phyloP scores from a whole-genome alignment of 2,888 invertebrate species.

The Himalopsyche tibetana region DNA sequence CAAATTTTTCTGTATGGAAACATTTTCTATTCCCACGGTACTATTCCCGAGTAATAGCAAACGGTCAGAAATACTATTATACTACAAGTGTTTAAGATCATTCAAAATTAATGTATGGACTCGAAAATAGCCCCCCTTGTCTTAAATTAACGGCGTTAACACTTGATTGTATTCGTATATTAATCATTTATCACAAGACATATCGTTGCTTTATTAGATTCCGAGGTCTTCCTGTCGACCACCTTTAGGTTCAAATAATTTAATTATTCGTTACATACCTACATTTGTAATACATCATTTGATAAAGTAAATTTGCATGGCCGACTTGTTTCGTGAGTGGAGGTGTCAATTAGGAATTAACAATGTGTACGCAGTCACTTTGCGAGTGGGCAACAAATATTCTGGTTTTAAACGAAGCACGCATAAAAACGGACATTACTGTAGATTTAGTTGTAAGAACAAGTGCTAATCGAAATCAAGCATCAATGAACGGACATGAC shows the following conservation, averaged over 20 bases:
- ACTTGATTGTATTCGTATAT: too few relatives aligned
- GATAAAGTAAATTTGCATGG: slow-evolving; percentile 37
- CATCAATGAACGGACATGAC: too few relatives aligned
- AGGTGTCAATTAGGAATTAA: slow-evolving; percentile 43
- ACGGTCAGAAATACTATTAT: too few relatives aligned
- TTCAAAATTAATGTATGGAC: too few relatives aligned
- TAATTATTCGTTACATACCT: background rate
- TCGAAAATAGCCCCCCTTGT: too few relatives aligned
- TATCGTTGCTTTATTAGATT: background rate
- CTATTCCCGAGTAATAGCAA: too few relatives aligned
- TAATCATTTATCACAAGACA: too few relatives aligned
- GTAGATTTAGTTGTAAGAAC: background rate
- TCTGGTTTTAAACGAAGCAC: background rate
- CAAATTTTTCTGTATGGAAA: too few relatives aligned
- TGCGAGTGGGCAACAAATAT: background rate
- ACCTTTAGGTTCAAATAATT: background rate
- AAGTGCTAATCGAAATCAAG: background rate
- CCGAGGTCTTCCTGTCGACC: background rate
- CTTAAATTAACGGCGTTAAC: too few relatives aligned
- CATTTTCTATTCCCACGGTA: too few relatives aligned
- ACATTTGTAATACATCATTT: background rate
- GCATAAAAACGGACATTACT: background rate
- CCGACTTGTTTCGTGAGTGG: background rate
- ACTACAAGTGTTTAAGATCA: too few relatives aligned
- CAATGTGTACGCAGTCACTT: background rate